Evolutionary conservation across 2,797 vertebrate genomes (phyloP), one percentile per base, ranked within the genome.

Genomic region (Novumbra hubbsi): DNA sequence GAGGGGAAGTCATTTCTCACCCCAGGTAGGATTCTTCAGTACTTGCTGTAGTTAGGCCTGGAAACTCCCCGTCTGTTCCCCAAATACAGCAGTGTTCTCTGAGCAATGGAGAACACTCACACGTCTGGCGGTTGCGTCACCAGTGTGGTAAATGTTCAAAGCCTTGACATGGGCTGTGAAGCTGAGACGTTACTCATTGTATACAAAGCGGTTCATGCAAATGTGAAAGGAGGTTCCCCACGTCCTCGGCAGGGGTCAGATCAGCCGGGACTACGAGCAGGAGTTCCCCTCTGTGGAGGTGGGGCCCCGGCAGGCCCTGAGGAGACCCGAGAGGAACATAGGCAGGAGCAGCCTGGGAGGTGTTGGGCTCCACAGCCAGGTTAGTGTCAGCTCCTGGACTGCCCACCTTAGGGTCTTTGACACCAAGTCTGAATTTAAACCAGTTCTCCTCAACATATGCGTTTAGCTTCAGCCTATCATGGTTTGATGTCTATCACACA

Each of bases 181-280:
- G 21, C 55, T 24, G n/a, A 60, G 24, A 60, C 2, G 55, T 60
- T 60, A 60, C 55, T 60, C 8, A 27, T 24, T 9, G 41, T 24
- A 27, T 27, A 27, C 41, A 60, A 24, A 68, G 66, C 14, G 0
- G 34, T 41, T 41, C 17, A n/a, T n/a, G 14, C 28, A 57, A 21
- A 55, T 57, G 28, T 38, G 16, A 41, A 21, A n/a, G 5, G n/a
- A 34, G 34, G 77, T 55, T 45, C 60, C n/a, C 32, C 38, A 0
- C 52, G 62, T 78, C 86, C 72, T 45, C 78, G 91, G 86, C 84
- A 93, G 94, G 84, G 89, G 93, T 72, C 90, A 81, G 76, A 90
- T 95, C 85, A 93, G 92, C 79, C 86, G 0, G 63, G 95, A 96
- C 75, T 94, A 91, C 0, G 91, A 94, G n/a, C 86, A 0, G 19